These are phyloP conservation scores for Gryon sp. DNA, from an alignment of 1,140 invertebrate genomes.

Conservation along the genomic window DNA sequence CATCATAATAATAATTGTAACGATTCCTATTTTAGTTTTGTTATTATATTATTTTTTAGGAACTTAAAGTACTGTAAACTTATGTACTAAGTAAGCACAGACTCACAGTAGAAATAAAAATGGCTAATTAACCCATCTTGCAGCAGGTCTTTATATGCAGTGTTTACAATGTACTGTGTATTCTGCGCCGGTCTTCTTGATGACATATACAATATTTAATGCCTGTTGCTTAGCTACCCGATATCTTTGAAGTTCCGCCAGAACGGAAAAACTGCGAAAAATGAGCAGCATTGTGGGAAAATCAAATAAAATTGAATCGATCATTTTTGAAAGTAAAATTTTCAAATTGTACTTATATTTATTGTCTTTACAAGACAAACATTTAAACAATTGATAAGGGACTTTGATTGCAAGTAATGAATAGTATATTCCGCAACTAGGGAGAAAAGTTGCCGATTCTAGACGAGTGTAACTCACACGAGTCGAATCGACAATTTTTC, in stretches of 20 bases:
- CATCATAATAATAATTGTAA: too few relatives aligned
- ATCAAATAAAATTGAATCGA: constrained; percentile 61
- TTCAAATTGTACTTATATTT: background rate
- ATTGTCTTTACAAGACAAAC: background rate
- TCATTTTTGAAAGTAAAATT: background rate
- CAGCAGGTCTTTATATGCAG: constrained; percentile 53
- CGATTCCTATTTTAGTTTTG: too few relatives aligned
- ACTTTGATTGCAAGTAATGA: too few relatives aligned
- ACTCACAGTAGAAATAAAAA: constrained; percentile 46
- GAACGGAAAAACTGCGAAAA: constrained; percentile 59
- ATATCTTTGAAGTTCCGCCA: constrained; percentile 70
- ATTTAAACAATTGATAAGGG: too few relatives aligned
- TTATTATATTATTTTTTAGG: too few relatives aligned
- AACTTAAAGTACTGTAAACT: constrained; percentile 30
- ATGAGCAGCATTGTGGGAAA: constrained; percentile 70
- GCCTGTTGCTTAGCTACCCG: constrained; percentile 68
- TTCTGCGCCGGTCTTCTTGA: constrained; percentile 53
- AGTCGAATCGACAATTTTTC: too few relatives aligned
- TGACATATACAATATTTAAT: constrained; percentile 72
- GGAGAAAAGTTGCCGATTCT: too few relatives aligned
- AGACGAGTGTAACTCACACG: too few relatives aligned
- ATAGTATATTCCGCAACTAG: too few relatives aligned
- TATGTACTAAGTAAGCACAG: constrained; percentile 13
- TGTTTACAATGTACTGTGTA: constrained; percentile 71
- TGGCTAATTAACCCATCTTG: constrained; percentile 51